Conservation (phyloP, 2,888 invertebrate species). For the Leucozona laternaria region DNA sequence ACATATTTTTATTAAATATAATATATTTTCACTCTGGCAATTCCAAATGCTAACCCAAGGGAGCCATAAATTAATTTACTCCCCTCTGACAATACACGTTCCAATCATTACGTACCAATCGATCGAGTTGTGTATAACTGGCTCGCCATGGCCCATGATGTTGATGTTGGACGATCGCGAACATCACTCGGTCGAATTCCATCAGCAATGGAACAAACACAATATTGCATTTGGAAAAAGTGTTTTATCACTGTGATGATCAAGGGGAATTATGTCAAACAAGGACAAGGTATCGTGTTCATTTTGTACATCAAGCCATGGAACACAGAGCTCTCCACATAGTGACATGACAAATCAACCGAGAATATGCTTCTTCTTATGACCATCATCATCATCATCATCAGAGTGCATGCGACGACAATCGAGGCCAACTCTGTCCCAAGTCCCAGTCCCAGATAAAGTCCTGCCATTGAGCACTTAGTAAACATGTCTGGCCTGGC, state of each 20-base stretch:
- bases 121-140: conserved; percentile 28
- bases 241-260: conserved; percentile 82
- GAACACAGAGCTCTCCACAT: conserved; percentile 17
- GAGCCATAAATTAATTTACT: conserved; percentile 41
- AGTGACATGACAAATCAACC: conserved; percentile 60
- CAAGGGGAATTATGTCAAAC: conserved; percentile 83
- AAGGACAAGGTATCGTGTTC: conserved; percentile 80
- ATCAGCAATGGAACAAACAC: background rate
- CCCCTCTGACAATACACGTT: conserved; percentile 31
- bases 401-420: background rate
- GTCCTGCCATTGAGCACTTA: conserved; percentile 41
- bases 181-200: conserved; percentile 58
- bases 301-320: conserved; percentile 59
- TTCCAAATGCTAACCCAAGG: background rate
- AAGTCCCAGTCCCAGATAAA: conserved; percentile 3
- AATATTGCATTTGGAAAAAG: conserved; percentile 68
- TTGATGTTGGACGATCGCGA: conserved; percentile 48
- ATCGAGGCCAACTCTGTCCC: conserved; percentile 20
- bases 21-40: conserved; percentile 25
- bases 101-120: conserved; percentile 47
- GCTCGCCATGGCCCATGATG: no score
- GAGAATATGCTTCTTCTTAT: conserved; percentile 5
- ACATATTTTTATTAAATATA: background rate
- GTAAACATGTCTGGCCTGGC: conserved; percentile 54
- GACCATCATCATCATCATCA: background rate